Base-by-base conservation (phyloP, 92 coral and sea anemone species). In the Zoanthus solanderi region DNA sequence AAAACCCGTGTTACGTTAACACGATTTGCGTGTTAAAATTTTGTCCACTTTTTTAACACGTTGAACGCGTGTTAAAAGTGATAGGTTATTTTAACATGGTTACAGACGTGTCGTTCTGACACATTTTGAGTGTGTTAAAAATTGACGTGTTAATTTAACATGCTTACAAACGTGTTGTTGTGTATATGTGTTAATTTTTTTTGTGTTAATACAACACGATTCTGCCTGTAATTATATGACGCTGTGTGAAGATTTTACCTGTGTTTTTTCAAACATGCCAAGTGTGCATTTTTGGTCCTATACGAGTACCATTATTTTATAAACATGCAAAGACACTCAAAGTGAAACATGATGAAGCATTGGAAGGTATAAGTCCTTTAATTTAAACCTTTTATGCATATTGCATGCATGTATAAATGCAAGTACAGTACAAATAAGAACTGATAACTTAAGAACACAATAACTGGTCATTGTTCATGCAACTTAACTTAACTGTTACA, bases 381-480 rank as follows among this genome's bases (percentile, higher is more conserved):
- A 75, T 45, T 52, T 53, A 6, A 13, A 77, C 54, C 82, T 28
- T 77, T 53, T 54, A 77, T 63, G 69, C 17, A 63, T 63, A n/a
- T 63, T 77, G 68, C 82, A 77, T 77, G 68, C 82, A 77, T 54
- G 67, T 54, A 77, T 53, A 77, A 9, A 2, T 77, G 16, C 46
- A 54, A 23, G 67, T 77, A 53, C 82, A 23, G 67, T 77, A 53
- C 82, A 28, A 77, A 30, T 54, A 8, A 77, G 82, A 23, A 53
- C 82, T 52, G 60, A 75, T 75, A 75, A 47, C n/a, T 9, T 75
- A 9, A 75, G 79, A 75, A 75, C 79, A 75, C 79, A 61, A 46
- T 75, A 75, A 48, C 79, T 75, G 79, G 79, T 75, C 79, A 42
- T 77, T 77, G 53, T 77, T 77, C 82, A 28, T 28, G 12, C 82